Percentiles rank a stretch among this genome's conserved stretches.
Conservation (phyloP, 1,140 invertebrate genomes). For the Chelonus insularis region DNA sequence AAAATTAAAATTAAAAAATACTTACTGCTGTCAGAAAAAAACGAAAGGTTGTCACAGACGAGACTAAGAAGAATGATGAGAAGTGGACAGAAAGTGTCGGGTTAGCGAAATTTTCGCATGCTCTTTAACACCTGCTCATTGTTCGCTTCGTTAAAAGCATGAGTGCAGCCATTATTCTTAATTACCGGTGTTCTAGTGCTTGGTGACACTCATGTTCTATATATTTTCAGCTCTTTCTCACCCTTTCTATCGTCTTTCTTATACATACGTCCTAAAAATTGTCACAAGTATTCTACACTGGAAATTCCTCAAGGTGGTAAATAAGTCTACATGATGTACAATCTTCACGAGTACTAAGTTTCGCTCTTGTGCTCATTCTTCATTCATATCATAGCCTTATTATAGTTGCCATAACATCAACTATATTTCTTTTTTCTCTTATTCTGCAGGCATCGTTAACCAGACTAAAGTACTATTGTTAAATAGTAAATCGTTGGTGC, state of each 20-base stretch:
- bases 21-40: not conserved
- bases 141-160: constrained; percentile 51
- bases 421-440: no score
- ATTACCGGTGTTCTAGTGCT: constrained; percentile 37
- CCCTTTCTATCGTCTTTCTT: no score
- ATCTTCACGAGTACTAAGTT: not conserved
- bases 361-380: not conserved
- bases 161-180: constrained; percentile 49
- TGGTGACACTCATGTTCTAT: not conserved
- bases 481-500: no score
- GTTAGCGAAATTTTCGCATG: not conserved
- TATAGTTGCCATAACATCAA: not conserved
- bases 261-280: no score
- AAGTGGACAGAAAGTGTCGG: not conserved
- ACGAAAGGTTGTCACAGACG: constrained; percentile 8
- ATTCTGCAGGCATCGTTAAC: no score
- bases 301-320: no score
- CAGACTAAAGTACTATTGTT: no score
- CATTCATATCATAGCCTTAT: constrained; percentile 13
- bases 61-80: constrained; percentile 9
- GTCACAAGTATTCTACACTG: no score
- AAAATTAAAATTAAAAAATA: no score
- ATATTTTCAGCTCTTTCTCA: no score
- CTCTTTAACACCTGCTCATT: constrained; percentile 41
- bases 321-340: constrained; percentile 7